Evolutionary conservation across 2,113 vertebrate species (phyloP).

Genomic region (Seriola rivoliana): DNA sequence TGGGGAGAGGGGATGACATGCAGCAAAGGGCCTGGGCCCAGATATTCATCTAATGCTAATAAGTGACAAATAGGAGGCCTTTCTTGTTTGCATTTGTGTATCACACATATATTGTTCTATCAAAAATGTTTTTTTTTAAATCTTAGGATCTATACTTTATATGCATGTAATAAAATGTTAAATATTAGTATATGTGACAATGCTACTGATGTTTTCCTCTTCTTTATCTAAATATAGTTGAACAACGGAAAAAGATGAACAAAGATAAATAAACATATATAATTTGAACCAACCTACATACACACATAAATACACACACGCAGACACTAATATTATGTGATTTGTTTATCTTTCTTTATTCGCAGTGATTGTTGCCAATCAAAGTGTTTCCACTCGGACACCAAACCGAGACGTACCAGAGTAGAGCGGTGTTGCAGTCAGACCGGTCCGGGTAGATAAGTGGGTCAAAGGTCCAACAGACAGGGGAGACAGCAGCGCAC

Average conservation of each 20-base stretch:
- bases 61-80: too few species aligned
- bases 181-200: neutral
- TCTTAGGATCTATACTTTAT: too few species aligned
- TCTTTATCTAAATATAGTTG: neutral
- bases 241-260: neutral
- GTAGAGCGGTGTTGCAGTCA: slow-evolving; percentile 55
- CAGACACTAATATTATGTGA: neutral
- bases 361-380: neutral
- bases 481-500: slow-evolving; percentile 20
- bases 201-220: neutral
- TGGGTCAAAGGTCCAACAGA: slow-evolving; percentile 82
- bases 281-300: too few species aligned
- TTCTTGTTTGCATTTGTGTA: too few species aligned
- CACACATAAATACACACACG: neutral
- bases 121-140: too few species aligned
- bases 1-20: too few species aligned
- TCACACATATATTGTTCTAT: too few species aligned
- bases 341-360: neutral
- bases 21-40: too few species aligned
- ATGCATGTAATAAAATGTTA: too few species aligned
- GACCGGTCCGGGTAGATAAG: slow-evolving; percentile 65
- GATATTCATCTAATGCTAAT: too few species aligned
- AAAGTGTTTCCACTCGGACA: slow-evolving; percentile 65
- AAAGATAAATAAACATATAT: neutral
- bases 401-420: slow-evolving; percentile 41